phyloP scores from a whole-genome alignment of 2,113 vertebrate genomes.

The Podarcis muralis region DNA sequence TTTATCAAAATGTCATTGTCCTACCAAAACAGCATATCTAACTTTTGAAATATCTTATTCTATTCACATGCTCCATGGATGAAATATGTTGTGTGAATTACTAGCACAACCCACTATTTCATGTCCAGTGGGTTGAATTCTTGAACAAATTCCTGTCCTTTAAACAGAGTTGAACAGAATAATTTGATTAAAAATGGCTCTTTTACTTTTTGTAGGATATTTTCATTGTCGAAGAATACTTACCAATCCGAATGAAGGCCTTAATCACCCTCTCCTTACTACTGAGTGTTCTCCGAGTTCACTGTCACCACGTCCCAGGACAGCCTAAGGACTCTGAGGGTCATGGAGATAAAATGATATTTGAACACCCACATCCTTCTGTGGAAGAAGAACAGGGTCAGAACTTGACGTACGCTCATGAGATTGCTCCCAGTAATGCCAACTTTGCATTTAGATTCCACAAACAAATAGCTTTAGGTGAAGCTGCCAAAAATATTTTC shows the following conservation, averaged over 20 bases:
- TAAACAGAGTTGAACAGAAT: not conserved
- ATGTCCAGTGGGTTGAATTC: not conserved
- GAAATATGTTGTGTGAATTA: not conserved
- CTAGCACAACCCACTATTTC: not conserved
- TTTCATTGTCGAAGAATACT: slow-evolving; percentile 50
- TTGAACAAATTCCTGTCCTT: not conserved
- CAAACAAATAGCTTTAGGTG: slow-evolving; percentile 66
- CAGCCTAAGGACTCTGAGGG: not conserved
- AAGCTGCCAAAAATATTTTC: slow-evolving; percentile 76
- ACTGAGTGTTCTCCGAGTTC: slow-evolving; percentile 59
- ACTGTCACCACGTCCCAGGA: slow-evolving; percentile 32
- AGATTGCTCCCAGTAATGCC: slow-evolving; percentile 71
- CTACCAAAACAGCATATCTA: not conserved
- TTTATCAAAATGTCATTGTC: not conserved
- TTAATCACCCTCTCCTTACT: slow-evolving; percentile 51
- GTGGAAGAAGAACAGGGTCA: not conserved
- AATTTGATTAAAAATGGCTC: not conserved
- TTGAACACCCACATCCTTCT: not conserved
- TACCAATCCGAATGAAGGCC: slow-evolving; percentile 62
- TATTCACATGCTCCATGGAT: not conserved
- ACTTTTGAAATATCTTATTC: not conserved
- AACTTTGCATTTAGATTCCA: slow-evolving; percentile 84
- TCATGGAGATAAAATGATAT: not conserved
- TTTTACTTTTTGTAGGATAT: not conserved
- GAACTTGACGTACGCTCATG: not conserved